Percentiles rank a stretch among this genome's conserved stretches.
phyloP scores from a whole-genome alignment of 2,113 vertebrate genomes.

The Dendropsophus ebraccatus region DNA sequence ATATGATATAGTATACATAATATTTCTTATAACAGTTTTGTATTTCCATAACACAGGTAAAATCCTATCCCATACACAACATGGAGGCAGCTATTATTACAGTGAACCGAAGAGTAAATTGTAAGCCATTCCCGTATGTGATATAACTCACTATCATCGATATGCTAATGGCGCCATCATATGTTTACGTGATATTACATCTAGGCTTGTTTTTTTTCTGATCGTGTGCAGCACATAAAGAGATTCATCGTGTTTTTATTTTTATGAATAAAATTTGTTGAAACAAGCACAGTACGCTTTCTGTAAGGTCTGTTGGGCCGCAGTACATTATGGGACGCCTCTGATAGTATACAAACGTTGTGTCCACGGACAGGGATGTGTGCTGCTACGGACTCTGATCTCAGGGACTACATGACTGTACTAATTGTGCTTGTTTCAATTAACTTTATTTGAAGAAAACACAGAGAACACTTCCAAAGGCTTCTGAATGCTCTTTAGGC shows the following conservation, averaged over 20 bases:
- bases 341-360: not conserved
- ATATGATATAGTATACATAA: not conserved
- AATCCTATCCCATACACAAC: not conserved
- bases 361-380: not conserved
- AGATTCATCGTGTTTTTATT: not conserved
- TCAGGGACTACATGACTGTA: too few relatives aligned
- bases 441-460: not conserved
- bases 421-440: not conserved
- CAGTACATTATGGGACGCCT: not conserved
- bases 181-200: too few relatives aligned
- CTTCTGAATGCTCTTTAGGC: not conserved
- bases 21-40: not conserved
- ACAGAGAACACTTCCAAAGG: not conserved
- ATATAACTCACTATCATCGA: not conserved
- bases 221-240: not conserved
- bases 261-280: not conserved
- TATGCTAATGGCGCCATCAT: too few relatives aligned
- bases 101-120: not conserved
- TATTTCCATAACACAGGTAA: not conserved
- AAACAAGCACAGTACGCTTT: not conserved
- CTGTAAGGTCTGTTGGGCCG: too few relatives aligned
- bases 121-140: not conserved
- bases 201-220: too few relatives aligned
- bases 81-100: not conserved
- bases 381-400: too few relatives aligned